A percentile compares a stretch with the other conserved stretches of the same genome.
Conservation (phyloP, 2,113 vertebrate species). For the Rhinopomastus cyanomelas region DNA sequence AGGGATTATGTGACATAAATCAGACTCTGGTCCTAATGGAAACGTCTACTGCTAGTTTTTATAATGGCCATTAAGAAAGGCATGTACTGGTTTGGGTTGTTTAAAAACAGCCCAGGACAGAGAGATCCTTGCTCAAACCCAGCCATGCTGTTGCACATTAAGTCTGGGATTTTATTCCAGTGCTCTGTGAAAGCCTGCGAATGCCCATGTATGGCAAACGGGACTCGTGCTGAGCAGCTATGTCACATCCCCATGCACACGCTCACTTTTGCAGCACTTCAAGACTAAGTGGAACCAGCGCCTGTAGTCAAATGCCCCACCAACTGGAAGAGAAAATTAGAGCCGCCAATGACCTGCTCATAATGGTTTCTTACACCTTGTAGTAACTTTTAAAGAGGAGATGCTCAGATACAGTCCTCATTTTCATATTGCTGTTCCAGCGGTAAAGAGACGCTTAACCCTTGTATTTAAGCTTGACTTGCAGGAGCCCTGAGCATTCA, state of each 20-base stretch:
- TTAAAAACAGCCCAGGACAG: slow-evolving; percentile 31
- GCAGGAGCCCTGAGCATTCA: not conserved
- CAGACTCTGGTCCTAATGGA: not conserved
- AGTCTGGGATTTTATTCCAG: not conserved
- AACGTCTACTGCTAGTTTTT: slow-evolving; percentile 18
- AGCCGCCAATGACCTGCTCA: not conserved
- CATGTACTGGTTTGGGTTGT: slow-evolving; percentile 4
- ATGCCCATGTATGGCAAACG: slow-evolving; percentile 39
- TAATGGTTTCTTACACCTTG: not conserved
- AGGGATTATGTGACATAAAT: slow-evolving; percentile 30
- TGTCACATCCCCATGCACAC: not conserved
- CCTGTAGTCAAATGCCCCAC: not conserved
- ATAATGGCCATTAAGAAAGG: not conserved
- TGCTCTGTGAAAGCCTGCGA: not conserved
- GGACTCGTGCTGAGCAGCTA: not conserved
- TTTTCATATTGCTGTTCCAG: not conserved
- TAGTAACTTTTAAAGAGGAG: slow-evolving; percentile 3
- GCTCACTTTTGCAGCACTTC: not conserved
- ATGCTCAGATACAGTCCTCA: not conserved
- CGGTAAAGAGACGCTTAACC: not conserved
- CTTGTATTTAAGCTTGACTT: not conserved
- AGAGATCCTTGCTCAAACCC: not conserved
- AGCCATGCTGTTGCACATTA: not conserved
- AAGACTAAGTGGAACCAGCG: not conserved
- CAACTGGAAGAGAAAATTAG: not conserved